Conservation (phyloP, 2,797 vertebrate genomes). For the Cyclura pinguis region DNA sequence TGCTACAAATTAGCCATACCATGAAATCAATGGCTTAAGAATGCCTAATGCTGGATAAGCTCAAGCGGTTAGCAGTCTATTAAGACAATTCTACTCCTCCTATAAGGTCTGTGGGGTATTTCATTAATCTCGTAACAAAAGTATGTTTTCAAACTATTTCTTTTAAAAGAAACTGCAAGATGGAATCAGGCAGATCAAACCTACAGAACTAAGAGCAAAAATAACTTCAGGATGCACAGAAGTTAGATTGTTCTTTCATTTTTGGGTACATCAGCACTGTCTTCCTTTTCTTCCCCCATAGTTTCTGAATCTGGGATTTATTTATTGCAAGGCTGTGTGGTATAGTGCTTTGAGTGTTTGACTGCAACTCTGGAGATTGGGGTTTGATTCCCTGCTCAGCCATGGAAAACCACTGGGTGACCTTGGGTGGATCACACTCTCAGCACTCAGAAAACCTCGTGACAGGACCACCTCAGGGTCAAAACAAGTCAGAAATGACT, state of each 20-base stretch:
- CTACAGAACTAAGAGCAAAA: neutral
- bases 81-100: neutral
- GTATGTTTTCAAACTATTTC: neutral
- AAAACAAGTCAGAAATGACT: no score
- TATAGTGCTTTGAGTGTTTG: no score
- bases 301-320: neutral
- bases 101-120: neutral
- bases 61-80: neutral
- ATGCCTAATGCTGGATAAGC: neutral
- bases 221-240: neutral
- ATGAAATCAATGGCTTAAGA: neutral
- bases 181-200: neutral
- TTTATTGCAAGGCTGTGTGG: no score
- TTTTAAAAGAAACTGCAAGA: neutral
- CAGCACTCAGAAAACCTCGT: no score
- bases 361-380: no score
- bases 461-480: no score
- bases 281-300: neutral
- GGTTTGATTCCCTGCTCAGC: no score
- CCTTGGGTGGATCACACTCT: no score
- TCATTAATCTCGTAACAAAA: neutral
- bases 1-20: no score
- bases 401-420: no score
- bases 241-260: neutral
- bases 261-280: neutral